Conservation (phyloP, 2,888 invertebrate species). For the Noctua comes region DNA sequence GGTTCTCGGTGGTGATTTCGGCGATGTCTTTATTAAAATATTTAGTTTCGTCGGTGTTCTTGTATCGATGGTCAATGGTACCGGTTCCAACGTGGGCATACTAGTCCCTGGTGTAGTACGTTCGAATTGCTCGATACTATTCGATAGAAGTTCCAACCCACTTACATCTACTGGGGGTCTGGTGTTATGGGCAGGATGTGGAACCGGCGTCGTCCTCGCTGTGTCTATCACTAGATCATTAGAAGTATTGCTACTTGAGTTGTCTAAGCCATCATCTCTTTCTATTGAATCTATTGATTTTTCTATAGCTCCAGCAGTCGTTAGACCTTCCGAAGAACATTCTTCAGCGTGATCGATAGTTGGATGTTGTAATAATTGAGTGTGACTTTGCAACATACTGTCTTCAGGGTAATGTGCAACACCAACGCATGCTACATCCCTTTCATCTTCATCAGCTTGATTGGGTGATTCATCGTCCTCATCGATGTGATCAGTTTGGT, state of each 20-base stretch:
- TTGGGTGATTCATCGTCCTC: slow-evolving; percentile 92
- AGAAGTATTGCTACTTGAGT: slow-evolving; percentile 85
- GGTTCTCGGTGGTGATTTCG: slow-evolving; percentile 83
- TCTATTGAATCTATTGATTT: slow-evolving; percentile 86
- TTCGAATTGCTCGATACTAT: slow-evolving; percentile 95
- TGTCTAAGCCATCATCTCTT: slow-evolving; percentile 83
- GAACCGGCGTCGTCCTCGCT: slow-evolving; percentile 77
- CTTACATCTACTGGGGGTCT: slow-evolving; percentile 92
- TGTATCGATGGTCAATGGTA: slow-evolving; percentile 83
- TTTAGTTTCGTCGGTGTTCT: slow-evolving; percentile 82
- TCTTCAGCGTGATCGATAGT: slow-evolving; percentile 84
- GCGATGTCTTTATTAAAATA: slow-evolving; percentile 86
- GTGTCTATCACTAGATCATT: slow-evolving; percentile 88
- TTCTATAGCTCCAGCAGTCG: slow-evolving; percentile 82
- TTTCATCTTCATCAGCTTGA: slow-evolving; percentile 86
- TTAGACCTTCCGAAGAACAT: slow-evolving; percentile 82
- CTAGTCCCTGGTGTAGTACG: slow-evolving; percentile 85
- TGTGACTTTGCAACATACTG: slow-evolving; percentile 70
- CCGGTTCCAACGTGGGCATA: slow-evolving; percentile 80
- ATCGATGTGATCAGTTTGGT: slow-evolving; percentile 94
- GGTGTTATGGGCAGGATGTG: slow-evolving; percentile 64
- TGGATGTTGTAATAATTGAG: slow-evolving; percentile 70
- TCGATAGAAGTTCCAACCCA: slow-evolving; percentile 95
- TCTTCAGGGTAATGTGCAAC: slow-evolving; percentile 87
- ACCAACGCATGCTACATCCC: slow-evolving; percentile 86